These are phyloP conservation scores for Diorhabda elongata DNA, from an alignment of 1,140 invertebrate genomes.

Conservation along the genomic window DNA sequence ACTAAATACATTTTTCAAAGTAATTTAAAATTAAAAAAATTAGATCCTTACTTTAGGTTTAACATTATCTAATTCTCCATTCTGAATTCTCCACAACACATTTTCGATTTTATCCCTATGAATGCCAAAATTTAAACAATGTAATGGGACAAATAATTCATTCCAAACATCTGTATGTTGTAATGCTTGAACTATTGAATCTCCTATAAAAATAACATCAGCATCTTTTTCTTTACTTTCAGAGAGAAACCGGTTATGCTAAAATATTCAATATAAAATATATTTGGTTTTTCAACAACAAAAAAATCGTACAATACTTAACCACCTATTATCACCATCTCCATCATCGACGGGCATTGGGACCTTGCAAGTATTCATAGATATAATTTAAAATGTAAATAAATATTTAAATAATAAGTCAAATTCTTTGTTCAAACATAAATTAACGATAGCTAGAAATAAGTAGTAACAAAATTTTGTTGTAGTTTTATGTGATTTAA, in stretches of 20 bases:
- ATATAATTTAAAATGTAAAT: too few species aligned
- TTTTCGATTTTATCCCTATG: conserved; percentile 82
- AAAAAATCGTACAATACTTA: conserved; percentile 44
- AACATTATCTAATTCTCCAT: conserved; percentile 83
- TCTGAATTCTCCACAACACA: conserved; percentile 81
- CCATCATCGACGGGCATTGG: conserved; percentile 41
- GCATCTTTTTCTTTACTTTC: conserved; percentile 83
- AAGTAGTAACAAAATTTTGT: too few species aligned
- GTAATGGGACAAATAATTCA: conserved; percentile 79
- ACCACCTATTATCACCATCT: conserved; percentile 46
- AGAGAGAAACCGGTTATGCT: conserved; percentile 78
- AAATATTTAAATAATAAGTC: too few species aligned
- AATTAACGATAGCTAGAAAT: too few species aligned
- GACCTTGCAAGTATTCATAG: conserved; percentile 43
- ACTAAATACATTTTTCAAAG: neutral
- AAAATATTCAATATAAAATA: conserved; percentile 40
- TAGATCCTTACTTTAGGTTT: conserved; percentile 68
- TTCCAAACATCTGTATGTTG: conserved; percentile 79
- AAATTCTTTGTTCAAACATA: too few species aligned
- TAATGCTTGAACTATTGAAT: conserved; percentile 76
- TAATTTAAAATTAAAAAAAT: too few species aligned
- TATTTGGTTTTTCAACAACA: conserved; percentile 8
- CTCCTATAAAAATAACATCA: conserved; percentile 87
- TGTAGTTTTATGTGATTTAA: too few species aligned
- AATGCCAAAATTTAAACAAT: conserved; percentile 88